Percentiles rank a stretch among this genome's conserved stretches.
These are phyloP conservation scores for Onchidella celtica DNA, from an alignment of 2,888 invertebrate genomes.

Conservation along the genomic window DNA sequence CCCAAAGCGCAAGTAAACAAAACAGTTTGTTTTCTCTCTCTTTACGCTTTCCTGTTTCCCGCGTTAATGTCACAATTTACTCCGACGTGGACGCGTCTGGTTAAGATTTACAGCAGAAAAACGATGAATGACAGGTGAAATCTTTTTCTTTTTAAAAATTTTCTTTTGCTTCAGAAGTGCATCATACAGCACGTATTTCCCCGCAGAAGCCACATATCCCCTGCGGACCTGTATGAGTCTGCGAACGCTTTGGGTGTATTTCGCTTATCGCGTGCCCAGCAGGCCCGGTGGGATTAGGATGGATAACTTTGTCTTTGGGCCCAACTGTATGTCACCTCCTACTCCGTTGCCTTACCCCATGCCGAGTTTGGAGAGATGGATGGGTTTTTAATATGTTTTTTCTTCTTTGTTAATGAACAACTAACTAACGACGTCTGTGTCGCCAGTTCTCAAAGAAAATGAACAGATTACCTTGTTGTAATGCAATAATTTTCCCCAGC, in stretches of 20 bases:
- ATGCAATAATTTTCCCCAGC: conserved; percentile 23
- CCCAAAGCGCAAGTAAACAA: not conserved
- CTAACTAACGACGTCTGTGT: not conserved
- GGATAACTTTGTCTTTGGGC: not conserved
- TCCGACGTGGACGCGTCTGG: not conserved
- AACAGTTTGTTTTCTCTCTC: not conserved
- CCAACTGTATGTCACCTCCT: not conserved
- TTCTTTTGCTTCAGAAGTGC: not conserved
- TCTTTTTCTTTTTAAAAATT: no score
- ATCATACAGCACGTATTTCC: not conserved
- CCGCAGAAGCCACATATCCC: no score
- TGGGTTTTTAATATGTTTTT: conserved; percentile 9
- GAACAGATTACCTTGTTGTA: conserved; percentile 36
- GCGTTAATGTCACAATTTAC: not conserved
- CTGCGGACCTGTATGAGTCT: not conserved
- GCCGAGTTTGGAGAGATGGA: conserved; percentile 2
- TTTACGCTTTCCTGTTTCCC: not conserved
- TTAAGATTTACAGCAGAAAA: not conserved
- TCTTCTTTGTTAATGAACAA: not conserved
- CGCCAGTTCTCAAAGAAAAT: not conserved
- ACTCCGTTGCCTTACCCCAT: not conserved
- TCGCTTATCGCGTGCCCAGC: not conserved
- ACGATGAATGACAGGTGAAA: conserved; percentile 3
- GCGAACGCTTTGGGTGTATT: conserved; percentile 2
- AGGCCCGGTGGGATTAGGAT: not conserved